Conservation (phyloP, 2,797 vertebrate genomes). For the Heliangelus exortis region DNA sequence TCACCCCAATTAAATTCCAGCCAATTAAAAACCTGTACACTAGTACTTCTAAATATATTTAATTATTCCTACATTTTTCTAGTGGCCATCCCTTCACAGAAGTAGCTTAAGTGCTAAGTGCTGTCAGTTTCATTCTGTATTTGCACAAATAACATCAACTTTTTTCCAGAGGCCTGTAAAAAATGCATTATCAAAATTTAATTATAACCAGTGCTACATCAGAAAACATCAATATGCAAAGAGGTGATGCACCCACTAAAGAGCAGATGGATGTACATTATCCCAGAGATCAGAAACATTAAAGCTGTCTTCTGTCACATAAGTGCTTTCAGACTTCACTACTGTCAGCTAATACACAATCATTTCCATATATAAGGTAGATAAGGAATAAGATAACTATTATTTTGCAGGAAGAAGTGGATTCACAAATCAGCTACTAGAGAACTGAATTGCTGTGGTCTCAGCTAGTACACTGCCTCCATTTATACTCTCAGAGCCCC, state of each 20-base stretch:
- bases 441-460: not conserved
- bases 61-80: not conserved
- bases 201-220: conserved; percentile 16
- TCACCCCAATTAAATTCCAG: not conserved
- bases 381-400: not conserved
- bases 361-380: not conserved
- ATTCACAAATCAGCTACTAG: not conserved
- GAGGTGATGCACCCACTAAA: conserved; percentile 13
- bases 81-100: not conserved
- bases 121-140: not conserved
- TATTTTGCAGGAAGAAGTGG: not conserved
- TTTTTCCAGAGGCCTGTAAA: conserved; percentile 6
- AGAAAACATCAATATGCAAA: conserved; percentile 54
- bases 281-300: conserved; percentile 48
- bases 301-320: conserved; percentile 30
- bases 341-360: not conserved
- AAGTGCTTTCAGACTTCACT: conserved; percentile 49
- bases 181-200: conserved; percentile 45
- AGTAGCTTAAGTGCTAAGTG: not conserved
- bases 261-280: conserved; percentile 58
- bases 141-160: not conserved
- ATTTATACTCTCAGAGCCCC: not conserved
- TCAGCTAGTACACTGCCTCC: not conserved
- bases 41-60: not conserved
- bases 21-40: not conserved